Conservation (phyloP, 2,888 invertebrate genomes). For the Nephrotoma guestfalica region DNA sequence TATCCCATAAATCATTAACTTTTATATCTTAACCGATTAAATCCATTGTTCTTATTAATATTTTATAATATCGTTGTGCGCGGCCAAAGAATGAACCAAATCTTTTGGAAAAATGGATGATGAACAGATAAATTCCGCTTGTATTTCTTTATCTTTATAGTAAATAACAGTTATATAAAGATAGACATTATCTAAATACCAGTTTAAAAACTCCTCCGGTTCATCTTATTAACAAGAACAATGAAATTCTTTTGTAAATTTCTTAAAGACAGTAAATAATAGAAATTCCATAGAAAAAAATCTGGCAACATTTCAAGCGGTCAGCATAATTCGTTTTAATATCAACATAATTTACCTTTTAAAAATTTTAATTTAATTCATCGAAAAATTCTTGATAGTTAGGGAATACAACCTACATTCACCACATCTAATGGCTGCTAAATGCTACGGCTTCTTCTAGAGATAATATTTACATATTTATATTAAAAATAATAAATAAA, state of each 20-base stretch:
- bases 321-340: no score
- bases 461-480: neutral
- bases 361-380: no score
- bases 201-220: neutral
- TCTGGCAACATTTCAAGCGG: neutral
- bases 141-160: neutral
- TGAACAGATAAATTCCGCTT: neutral
- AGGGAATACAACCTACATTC: neutral
- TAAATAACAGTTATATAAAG: neutral
- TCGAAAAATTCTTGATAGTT: no score
- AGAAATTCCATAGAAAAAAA: neutral
- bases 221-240: neutral
- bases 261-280: neutral
- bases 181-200: neutral
- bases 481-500: neutral
- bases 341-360: no score
- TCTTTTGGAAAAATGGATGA: neutral
- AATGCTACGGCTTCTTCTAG: neutral
- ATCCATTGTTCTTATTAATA: neutral
- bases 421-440: neutral
- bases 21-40: neutral
- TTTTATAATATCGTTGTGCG: neutral
- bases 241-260: neutral
- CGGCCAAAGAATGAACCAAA: neutral
- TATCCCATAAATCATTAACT: neutral